Percentiles rank a stretch among this genome's conserved stretches.
Evolutionary conservation across 2,888 invertebrate species (phyloP).

Genomic region (Noctua janthe): DNA sequence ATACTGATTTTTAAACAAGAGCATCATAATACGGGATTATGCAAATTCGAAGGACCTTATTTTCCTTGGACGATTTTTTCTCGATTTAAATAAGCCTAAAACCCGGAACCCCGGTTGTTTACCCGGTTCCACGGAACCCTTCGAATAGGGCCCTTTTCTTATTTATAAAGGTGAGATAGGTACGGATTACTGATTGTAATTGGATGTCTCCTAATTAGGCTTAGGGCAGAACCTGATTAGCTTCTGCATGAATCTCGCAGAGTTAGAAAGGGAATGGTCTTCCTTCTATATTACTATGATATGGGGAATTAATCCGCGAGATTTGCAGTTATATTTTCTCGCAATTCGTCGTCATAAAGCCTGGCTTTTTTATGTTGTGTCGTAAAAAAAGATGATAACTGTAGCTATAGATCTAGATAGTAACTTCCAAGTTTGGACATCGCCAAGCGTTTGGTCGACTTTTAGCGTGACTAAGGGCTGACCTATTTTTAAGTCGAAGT

Average conservation of each 20-base stretch:
- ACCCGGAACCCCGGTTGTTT: conserved; percentile 64
- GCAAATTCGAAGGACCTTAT: conserved; percentile 72
- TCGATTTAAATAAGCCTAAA: conserved; percentile 69
- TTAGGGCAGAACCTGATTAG: conserved; percentile 44
- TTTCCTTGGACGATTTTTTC: conserved; percentile 67
- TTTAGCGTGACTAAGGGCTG: not conserved
- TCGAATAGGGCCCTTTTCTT: conserved; percentile 67
- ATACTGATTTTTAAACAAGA: conserved; percentile 57
- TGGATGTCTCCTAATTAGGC: conserved; percentile 67
- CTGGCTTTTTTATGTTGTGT: conserved; percentile 53
- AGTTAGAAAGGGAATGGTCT: not conserved
- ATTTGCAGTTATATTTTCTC: conserved; percentile 52
- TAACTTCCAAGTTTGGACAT: not conserved
- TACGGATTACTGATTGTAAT: conserved; percentile 70
- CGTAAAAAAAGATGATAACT: conserved; percentile 48
- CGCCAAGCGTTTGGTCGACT: not conserved
- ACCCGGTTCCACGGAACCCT: conserved; percentile 62
- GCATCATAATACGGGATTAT: conserved; percentile 68
- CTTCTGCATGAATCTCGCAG: conserved; percentile 27
- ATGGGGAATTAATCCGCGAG: conserved; percentile 34
- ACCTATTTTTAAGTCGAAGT: not conserved
- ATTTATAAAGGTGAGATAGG: conserved; percentile 61
- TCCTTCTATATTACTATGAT: conserved; percentile 3
- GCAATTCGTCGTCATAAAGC: conserved; percentile 57
- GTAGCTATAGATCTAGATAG: not conserved